A percentile compares a stretch with the other conserved stretches of the same genome.
Conservation (phyloP, 1,140 invertebrate genomes). For the Papilio polytes region DNA sequence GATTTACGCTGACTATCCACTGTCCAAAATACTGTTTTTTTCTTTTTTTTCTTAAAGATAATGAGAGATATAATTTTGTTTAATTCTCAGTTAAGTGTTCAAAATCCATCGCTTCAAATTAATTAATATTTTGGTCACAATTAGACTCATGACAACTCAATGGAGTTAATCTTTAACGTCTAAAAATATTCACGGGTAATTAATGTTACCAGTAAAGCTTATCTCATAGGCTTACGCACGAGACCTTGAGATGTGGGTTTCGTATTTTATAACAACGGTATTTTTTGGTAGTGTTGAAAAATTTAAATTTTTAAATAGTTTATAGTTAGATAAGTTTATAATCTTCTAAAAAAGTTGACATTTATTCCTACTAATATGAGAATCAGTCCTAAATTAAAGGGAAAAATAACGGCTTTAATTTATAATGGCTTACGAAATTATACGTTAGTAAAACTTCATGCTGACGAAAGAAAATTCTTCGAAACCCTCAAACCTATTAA, state of each 20-base stretch:
- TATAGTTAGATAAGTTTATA: too few relatives aligned
- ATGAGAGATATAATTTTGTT: too few relatives aligned
- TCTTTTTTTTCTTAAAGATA: too few relatives aligned
- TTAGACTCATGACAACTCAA: not conserved
- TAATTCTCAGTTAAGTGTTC: too few relatives aligned
- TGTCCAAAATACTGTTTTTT: too few relatives aligned
- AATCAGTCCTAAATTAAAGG: too few relatives aligned
- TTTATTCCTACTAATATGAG: too few relatives aligned
- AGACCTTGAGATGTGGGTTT: not conserved
- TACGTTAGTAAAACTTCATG: not conserved
- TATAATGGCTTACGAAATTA: not conserved
- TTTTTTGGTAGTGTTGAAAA: not conserved
- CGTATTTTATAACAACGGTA: not conserved
- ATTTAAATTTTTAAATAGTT: not conserved
- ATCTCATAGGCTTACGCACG: not conserved
- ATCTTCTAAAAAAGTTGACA: too few relatives aligned
- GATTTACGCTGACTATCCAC: too few relatives aligned
- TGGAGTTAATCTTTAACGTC: not conserved
- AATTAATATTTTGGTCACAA: not conserved
- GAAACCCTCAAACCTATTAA: not conserved
- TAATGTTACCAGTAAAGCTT: not conserved
- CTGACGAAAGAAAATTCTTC: not conserved
- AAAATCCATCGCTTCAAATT: too few relatives aligned
- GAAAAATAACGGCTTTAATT: not conserved
- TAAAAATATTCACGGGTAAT: not conserved